These are phyloP conservation scores for Ophion costatus DNA, from an alignment of 2,888 invertebrate genomes.

Conservation along the genomic window DNA sequence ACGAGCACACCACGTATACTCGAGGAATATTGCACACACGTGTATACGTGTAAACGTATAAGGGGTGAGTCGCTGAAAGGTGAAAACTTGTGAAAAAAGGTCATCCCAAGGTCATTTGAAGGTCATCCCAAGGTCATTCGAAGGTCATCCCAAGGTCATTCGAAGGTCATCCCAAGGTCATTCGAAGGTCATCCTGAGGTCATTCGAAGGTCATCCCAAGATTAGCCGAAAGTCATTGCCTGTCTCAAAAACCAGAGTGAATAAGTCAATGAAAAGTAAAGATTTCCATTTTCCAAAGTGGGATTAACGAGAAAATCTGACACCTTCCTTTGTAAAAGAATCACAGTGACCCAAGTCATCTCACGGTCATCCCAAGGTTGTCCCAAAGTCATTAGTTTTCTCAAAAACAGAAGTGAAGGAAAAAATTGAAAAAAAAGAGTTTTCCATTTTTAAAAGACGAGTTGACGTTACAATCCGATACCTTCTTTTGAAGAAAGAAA, in stretches of 20 bases:
- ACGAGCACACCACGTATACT: background rate
- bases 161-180: background rate
- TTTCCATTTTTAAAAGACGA: background rate
- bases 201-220: background rate
- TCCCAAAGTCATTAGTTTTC: background rate
- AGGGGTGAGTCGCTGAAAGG: background rate
- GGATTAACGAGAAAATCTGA: too few species aligned
- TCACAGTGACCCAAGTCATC: too few species aligned
- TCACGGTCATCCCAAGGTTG: too few species aligned
- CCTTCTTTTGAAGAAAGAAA: too few species aligned
- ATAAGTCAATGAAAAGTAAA: too few species aligned
- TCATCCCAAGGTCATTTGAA: too few species aligned
- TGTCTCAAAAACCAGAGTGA: too few species aligned
- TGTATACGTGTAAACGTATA: background rate
- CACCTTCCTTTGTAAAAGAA: too few species aligned
- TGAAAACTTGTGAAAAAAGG: background rate
- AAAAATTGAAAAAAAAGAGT: background rate
- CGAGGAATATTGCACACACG: background rate
- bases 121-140: too few species aligned
- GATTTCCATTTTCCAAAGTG: too few species aligned
- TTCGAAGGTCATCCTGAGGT: background rate
- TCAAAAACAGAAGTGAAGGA: background rate
- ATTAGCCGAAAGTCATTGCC: background rate
- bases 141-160: background rate
- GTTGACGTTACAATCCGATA: too few species aligned